These are phyloP conservation scores for Epinephelus moara DNA, from an alignment of 2,113 vertebrate species.

Conservation along the genomic window DNA sequence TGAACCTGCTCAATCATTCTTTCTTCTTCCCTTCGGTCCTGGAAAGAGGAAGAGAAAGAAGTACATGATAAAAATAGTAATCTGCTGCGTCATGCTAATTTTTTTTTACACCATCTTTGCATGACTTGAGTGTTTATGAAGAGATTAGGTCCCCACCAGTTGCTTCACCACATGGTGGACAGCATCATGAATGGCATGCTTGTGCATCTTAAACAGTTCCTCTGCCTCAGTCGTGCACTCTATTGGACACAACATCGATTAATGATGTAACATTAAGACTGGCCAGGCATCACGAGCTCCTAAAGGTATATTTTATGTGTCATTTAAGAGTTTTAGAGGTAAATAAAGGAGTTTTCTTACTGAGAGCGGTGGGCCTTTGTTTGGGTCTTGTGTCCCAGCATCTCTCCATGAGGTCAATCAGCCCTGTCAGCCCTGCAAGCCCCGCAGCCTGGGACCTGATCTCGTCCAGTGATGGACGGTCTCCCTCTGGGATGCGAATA, in stretches of 20 bases:
- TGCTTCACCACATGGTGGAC: constrained; percentile 61
- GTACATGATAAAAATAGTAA: not conserved
- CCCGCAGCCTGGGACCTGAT: constrained; percentile 35
- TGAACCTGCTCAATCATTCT: not conserved
- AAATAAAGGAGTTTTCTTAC: constrained; percentile 58
- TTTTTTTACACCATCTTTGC: not conserved
- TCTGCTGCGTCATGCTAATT: not conserved
- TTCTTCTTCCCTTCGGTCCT: constrained; percentile 38
- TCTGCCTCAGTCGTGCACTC: constrained; percentile 71
- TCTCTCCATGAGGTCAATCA: constrained; percentile 69
- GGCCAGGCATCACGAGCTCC: not conserved
- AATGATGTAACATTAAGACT: not conserved
- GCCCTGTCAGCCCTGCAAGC: not conserved
- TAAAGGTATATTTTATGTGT: not conserved
- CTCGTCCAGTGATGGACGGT: constrained; percentile 69
- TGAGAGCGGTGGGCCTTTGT: constrained; percentile 56
- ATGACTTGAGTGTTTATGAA: not conserved
- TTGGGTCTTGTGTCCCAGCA: constrained; percentile 67
- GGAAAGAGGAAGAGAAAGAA: constrained; percentile 59
- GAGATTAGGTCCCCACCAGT: constrained; percentile 66
- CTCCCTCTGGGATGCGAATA: constrained; percentile 73
- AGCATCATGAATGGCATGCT: constrained; percentile 25
- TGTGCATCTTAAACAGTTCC: constrained; percentile 66
- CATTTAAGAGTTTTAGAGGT: not conserved
- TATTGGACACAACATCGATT: constrained; percentile 21